phyloP scores from a whole-genome alignment of 2,888 invertebrate species.

The Mythimna impura region DNA sequence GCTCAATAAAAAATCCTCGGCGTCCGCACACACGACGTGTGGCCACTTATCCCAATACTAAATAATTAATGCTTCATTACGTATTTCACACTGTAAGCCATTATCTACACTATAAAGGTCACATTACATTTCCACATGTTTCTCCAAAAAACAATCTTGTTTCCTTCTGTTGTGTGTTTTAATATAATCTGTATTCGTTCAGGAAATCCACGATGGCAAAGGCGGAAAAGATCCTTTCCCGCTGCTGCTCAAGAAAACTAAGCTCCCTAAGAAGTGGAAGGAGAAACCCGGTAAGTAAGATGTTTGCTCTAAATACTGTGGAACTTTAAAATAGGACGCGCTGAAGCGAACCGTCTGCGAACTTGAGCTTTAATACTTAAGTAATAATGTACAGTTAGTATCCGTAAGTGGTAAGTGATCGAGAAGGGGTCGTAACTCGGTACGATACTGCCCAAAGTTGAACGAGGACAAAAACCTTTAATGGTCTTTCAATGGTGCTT shows the following conservation, averaged over 20 bases:
- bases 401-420: slow-evolving; percentile 53
- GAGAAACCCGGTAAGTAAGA: slow-evolving; percentile 89
- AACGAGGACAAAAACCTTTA: slow-evolving; percentile 73
- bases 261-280: slow-evolving; percentile 94
- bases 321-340: slow-evolving; percentile 22
- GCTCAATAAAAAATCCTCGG: slow-evolving; percentile 70
- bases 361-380: slow-evolving; percentile 36
- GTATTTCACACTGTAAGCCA: slow-evolving; percentile 15
- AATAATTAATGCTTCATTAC: slow-evolving; percentile 59
- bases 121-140: slow-evolving; percentile 11
- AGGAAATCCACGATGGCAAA: slow-evolving; percentile 93
- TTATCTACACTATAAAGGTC: slow-evolving; percentile 12
- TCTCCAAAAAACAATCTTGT: background rate
- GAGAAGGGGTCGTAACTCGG: slow-evolving; percentile 49
- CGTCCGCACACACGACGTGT: slow-evolving; percentile 54
- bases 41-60: slow-evolving; percentile 42
- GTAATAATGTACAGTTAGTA: slow-evolving; percentile 44
- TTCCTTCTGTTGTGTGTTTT: slow-evolving; percentile 1
- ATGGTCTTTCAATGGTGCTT: slow-evolving; percentile 72
- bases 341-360: slow-evolving; percentile 21
- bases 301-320: slow-evolving; percentile 24
- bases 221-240: slow-evolving; percentile 95
- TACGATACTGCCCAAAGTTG: slow-evolving; percentile 38
- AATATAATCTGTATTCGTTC: slow-evolving; percentile 48
- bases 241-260: slow-evolving; percentile 93